These are phyloP conservation scores for fruit fly (Drosophila melanogaster) DNA, from an alignment of 1,140 invertebrate species.

Conservation along the genomic window DNA sequence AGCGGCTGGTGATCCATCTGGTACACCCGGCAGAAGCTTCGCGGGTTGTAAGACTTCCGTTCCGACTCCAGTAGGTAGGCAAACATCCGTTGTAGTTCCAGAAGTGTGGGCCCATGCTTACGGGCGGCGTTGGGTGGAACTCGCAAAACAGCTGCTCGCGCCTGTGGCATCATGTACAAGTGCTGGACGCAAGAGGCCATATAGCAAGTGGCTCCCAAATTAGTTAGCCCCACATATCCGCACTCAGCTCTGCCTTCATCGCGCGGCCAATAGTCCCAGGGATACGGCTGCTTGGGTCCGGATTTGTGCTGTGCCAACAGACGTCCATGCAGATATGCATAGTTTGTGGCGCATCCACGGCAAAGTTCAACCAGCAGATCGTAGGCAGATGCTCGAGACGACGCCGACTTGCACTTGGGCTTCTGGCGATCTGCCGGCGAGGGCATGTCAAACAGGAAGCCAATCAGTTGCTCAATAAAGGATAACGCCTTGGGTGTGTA, in stretches of 20 bases:
- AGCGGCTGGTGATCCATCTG: constrained; percentile 98
- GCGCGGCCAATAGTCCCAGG: constrained; percentile 98
- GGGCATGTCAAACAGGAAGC: constrained; percentile 95
- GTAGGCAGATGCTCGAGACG: constrained; percentile 94
- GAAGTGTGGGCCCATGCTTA: constrained; percentile 92
- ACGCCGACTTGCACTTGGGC: constrained; percentile 96
- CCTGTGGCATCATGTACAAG: constrained; percentile 97
- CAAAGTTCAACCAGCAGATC: constrained; percentile 95
- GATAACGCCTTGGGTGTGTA: constrained; percentile 91
- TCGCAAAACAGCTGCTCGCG: constrained; percentile 91
- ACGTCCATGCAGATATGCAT: constrained; percentile 92
- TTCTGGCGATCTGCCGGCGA: constrained; percentile 93
- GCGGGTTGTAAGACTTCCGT: constrained; percentile 96
- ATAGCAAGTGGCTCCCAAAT: constrained; percentile 97
- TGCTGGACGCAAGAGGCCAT: constrained; percentile 99
- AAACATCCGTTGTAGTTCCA: constrained; percentile 97
- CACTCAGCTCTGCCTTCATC: constrained; percentile 97
- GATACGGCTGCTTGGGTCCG: constrained; percentile 92
- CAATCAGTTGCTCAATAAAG: constrained; percentile 91
- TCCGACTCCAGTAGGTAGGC: constrained; percentile 97
- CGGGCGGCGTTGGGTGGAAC: constrained; percentile 87
- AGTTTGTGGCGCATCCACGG: constrained; percentile 93
- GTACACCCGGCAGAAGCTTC: constrained; percentile 97
- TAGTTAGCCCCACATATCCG: constrained; percentile 97
- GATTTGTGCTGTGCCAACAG: constrained; percentile 94